Conservation (phyloP, 2,113 vertebrate genomes). For the Sylvicapra grimmia region DNA sequence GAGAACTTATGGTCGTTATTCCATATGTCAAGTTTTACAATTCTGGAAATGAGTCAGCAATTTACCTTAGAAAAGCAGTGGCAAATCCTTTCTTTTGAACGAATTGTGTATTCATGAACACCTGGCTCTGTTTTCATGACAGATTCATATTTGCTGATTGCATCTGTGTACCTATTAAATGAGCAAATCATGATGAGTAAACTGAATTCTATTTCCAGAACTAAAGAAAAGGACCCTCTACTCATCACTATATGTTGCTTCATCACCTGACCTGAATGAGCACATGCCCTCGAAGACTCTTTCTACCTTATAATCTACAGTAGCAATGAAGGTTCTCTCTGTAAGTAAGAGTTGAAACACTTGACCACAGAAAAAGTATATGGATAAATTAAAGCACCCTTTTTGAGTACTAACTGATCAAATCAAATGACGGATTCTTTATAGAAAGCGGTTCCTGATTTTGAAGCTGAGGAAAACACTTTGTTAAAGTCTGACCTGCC, state of each 20-base stretch:
- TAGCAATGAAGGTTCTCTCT: background rate
- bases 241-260: background rate
- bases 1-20: background rate
- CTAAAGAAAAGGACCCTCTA: background rate
- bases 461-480: background rate
- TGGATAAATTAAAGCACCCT: background rate
- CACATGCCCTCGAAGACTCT: background rate
- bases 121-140: constrained; percentile 92
- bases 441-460: background rate
- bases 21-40: background rate
- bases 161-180: constrained; percentile 88
- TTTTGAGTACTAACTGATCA: background rate
- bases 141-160: constrained; percentile 88
- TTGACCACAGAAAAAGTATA: background rate
- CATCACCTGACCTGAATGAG: background rate
- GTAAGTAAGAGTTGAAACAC: background rate
- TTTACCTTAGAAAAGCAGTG: constrained; percentile 92
- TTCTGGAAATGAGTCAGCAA: background rate
- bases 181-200: background rate
- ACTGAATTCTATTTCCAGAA: background rate
- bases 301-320: background rate
- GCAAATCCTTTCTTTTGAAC: constrained; percentile 94
- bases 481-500: background rate
- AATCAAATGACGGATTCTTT: background rate
- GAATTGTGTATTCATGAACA: constrained; percentile 81